Percentiles rank a stretch among this genome's conserved stretches.
Evolutionary conservation across 2,113 vertebrate genomes (phyloP).

Genomic region (Oryzias celebensis): DNA sequence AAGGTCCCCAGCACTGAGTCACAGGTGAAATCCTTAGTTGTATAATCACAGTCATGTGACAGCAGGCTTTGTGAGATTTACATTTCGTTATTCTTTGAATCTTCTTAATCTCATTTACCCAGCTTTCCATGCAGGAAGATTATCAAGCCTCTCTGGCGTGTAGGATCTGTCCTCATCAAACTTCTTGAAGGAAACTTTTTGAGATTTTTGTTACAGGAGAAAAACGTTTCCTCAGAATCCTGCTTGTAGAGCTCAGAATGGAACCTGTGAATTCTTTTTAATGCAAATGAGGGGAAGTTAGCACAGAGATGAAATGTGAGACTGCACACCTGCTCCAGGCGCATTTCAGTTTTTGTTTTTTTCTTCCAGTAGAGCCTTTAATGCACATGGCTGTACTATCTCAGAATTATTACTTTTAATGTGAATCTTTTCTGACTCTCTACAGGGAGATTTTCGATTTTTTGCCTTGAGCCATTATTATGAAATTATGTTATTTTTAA

Average conservation of each 20-base stretch:
- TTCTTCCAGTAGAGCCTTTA: neutral
- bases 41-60: constrained; percentile 10
- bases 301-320: neutral
- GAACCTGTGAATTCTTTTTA: neutral
- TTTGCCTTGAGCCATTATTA: neutral
- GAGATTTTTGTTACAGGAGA: neutral
- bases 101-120: neutral
- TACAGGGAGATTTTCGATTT: neutral
- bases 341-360: neutral
- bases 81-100: neutral
- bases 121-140: neutral
- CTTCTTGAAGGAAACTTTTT: neutral
- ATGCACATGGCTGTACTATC: neutral
- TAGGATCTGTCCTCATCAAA: neutral
- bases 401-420: neutral
- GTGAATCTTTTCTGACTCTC: no score
- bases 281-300: neutral
- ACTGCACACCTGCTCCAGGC: neutral
- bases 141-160: neutral
- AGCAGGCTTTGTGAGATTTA: neutral
- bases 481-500: no score
- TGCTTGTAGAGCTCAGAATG: neutral
- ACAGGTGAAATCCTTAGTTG: constrained; percentile 47
- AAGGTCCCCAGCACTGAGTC: constrained; percentile 43
- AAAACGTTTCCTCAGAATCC: neutral